A percentile compares a stretch with the other conserved stretches of the same genome.
phyloP scores from a whole-genome alignment of 2,888 invertebrate species.

The Neoaliturus tenellus region DNA sequence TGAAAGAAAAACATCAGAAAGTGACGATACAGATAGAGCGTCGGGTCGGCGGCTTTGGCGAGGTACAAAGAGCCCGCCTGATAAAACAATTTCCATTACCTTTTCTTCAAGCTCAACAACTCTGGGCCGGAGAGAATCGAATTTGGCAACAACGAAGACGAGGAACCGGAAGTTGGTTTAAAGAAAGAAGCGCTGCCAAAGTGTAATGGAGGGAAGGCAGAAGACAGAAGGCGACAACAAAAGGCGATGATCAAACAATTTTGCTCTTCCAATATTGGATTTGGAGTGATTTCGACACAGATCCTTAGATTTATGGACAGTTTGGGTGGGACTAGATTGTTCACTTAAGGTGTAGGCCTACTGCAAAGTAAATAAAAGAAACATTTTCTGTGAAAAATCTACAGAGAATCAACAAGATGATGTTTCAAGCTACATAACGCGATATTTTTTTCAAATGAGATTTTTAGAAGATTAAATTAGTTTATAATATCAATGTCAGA shows the following conservation, averaged over 20 bases:
- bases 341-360: too few relatives aligned
- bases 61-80: background rate
- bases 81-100: slow-evolving; percentile 20
- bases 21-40: too few relatives aligned
- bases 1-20: too few relatives aligned
- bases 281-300: background rate
- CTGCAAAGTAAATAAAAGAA: too few relatives aligned
- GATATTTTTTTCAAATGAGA: too few relatives aligned
- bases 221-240: background rate
- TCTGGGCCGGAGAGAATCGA: slow-evolving; percentile 17
- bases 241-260: slow-evolving; percentile 12
- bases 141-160: slow-evolving; percentile 3
- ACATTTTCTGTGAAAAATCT: too few relatives aligned
- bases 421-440: too few relatives aligned
- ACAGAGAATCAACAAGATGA: too few relatives aligned
- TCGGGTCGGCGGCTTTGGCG: background rate
- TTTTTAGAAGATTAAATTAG: too few relatives aligned
- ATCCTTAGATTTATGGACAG: too few relatives aligned
- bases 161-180: slow-evolving; percentile 32
- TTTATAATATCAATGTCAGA: too few relatives aligned
- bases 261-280: background rate
- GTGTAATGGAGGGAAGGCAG: slow-evolving; percentile 15
- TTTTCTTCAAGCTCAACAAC: slow-evolving; percentile 20
- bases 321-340: too few relatives aligned
- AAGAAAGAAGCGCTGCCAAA: slow-evolving; percentile 22